phyloP scores from a whole-genome alignment of 2,888 invertebrate genomes.

The Lasioglossum marginatum region DNA sequence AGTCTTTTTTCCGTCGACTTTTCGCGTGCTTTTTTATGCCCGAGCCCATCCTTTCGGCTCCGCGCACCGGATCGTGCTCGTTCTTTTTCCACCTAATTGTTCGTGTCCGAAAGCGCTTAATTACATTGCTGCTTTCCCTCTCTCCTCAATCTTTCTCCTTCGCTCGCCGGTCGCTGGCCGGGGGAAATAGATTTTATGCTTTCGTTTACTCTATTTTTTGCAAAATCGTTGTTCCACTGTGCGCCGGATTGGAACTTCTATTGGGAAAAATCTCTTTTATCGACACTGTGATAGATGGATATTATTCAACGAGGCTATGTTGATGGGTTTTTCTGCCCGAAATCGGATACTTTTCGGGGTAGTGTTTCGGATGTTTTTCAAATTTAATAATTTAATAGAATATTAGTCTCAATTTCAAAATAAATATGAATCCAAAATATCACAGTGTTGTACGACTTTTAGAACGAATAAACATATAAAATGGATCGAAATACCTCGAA shows the following conservation, averaged over 20 bases:
- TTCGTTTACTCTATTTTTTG: not conserved
- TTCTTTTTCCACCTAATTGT: slow-evolving; percentile 57
- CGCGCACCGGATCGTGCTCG: slow-evolving; percentile 37
- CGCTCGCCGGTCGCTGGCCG: not conserved
- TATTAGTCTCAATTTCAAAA: not conserved
- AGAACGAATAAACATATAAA: not conserved
- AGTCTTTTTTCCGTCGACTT: slow-evolving; percentile 51
- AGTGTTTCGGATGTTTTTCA: too few relatives aligned
- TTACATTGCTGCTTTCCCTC: slow-evolving; percentile 26
- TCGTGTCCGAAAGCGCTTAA: slow-evolving; percentile 53
- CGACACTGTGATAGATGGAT: too few relatives aligned
- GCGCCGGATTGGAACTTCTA: not conserved
- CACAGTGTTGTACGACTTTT: not conserved
- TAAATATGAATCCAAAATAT: not conserved
- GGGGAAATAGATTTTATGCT: not conserved
- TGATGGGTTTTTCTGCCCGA: not conserved
- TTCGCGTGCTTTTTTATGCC: slow-evolving; percentile 65
- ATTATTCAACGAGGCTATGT: not conserved
- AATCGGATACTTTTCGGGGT: too few relatives aligned
- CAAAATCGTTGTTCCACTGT: not conserved
- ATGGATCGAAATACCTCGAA: not conserved
- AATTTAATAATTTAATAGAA: not conserved
- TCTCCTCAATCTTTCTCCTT: not conserved
- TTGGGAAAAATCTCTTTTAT: not conserved
- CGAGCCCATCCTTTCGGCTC: slow-evolving; percentile 46